Base-by-base conservation (phyloP, 1,140 invertebrate species). In the Camponotus vicinus region DNA sequence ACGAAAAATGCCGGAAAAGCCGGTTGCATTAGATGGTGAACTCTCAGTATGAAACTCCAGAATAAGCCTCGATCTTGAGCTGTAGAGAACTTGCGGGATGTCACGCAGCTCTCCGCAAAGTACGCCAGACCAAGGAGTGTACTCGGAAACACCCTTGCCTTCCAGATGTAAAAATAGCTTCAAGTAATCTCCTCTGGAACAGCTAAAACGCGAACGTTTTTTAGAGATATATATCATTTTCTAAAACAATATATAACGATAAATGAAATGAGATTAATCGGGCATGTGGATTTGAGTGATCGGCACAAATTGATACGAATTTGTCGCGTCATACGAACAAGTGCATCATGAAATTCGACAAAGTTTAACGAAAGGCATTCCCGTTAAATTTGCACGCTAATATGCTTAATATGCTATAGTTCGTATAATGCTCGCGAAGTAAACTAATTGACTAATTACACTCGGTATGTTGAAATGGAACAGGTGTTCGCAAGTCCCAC, bases 101-200 rank as follows among this genome's bases (percentile, higher is more conserved):
- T 98, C 97, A 49, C 95, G 93, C 86, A 97, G 95, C 86, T 96
- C 96, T 61, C 98, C 98, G 92, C 98, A 98, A 27, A 98, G 95
- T 87, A 97, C 95, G 59, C 96, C 96, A 32, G 97, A 97, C 96
- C 97, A 97, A 15, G 96, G 96, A 37, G 97, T 98, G 77, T 97
- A 96, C 93, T 98, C 98, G 92, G 97, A 98, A 89, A 98, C 97
- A 1, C 95, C 95, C 5, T 96, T 96, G 84, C 96, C 94, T 78
- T 97, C 97, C 93, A 97, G 95, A 95, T 97, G 97, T 69, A 97
- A 95, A 95, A 97, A 98, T 71, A 98, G 96, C 95, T 98, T 97
- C 76, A 98, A 93, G 93, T 97, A 98, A 94, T 98, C 98, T 0
- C 96, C 97, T 59, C 96, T 95, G 66, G 96, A 94, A 93, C 98